These are phyloP conservation scores for Petrocephalus schoutedeni DNA, from an alignment of 2,797 vertebrate genomes.

Conservation along the genomic window DNA sequence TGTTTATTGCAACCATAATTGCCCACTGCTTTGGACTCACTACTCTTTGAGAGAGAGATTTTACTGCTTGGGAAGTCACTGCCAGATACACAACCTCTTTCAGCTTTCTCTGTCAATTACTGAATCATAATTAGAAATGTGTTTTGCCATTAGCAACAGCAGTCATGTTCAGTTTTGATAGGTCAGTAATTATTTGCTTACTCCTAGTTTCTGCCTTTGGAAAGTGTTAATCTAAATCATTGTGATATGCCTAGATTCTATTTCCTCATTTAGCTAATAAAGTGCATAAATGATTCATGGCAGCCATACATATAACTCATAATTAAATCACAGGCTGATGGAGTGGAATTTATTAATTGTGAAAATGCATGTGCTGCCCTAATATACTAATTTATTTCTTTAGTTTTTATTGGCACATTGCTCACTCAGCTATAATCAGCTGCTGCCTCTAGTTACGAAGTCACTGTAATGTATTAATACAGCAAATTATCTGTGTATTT, in stretches of 20 bases:
- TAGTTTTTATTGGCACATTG: slow-evolving; percentile 73
- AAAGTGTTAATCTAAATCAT: slow-evolving; percentile 59
- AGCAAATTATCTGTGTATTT: slow-evolving; percentile 73
- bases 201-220: slow-evolving; percentile 41
- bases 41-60: slow-evolving; percentile 23
- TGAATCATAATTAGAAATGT: slow-evolving; percentile 44
- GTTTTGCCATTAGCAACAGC: slow-evolving; percentile 45
- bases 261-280: slow-evolving; percentile 66
- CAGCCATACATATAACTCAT: slow-evolving; percentile 79
- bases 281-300: slow-evolving; percentile 78
- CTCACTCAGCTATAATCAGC: slow-evolving; percentile 62
- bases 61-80: slow-evolving; percentile 1
- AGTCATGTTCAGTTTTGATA: slow-evolving; percentile 42
- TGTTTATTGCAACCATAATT: slow-evolving; percentile 17
- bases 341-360: slow-evolving; percentile 82
- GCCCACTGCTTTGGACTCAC: slow-evolving; percentile 11
- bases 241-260: slow-evolving; percentile 51
- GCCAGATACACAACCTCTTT: slow-evolving; percentile 34
- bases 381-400: slow-evolving; percentile 80
- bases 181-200: slow-evolving; percentile 49
- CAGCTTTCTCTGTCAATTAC: slow-evolving; percentile 46
- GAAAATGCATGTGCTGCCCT: slow-evolving; percentile 73
- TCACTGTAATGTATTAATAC: slow-evolving; percentile 67
- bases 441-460: slow-evolving; percentile 64
- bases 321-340: slow-evolving; percentile 81